phyloP scores from a whole-genome alignment of 2,113 vertebrate genomes.

The Mormyrus iriodes region DNA sequence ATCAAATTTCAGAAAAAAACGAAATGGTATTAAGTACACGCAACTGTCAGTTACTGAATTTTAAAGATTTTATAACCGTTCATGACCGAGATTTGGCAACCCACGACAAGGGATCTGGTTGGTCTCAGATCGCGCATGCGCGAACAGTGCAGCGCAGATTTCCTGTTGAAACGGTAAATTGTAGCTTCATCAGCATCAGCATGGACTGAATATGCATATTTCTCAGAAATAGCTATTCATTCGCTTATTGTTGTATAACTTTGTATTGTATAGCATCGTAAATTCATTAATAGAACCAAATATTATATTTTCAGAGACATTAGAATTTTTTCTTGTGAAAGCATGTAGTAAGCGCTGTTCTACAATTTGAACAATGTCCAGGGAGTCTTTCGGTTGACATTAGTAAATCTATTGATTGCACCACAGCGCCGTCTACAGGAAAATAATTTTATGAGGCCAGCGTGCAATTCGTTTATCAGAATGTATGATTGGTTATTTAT shows the following conservation, averaged over 20 bases:
- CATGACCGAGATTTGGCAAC: background rate
- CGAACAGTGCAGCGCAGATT: background rate
- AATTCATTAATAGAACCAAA: background rate
- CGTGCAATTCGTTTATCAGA: background rate
- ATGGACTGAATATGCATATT: background rate
- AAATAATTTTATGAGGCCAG: background rate
- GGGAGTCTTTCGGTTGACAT: background rate
- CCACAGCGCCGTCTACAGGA: slow-evolving; percentile 13
- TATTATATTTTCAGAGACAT: background rate
- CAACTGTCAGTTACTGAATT: background rate
- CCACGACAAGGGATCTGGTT: background rate
- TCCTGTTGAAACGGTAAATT: background rate
- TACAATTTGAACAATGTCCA: background rate
- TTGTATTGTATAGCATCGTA: background rate
- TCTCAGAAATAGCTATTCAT: background rate
- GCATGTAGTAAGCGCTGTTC: background rate
- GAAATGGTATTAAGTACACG: background rate
- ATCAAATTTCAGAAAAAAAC: background rate
- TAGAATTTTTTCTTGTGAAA: background rate
- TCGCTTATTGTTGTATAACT: background rate
- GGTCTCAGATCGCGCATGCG: slow-evolving; percentile 8
- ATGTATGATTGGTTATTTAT: background rate
- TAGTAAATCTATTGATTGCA: background rate
- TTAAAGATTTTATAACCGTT: background rate
- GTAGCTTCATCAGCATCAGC: background rate